Base-by-base conservation (phyloP, 2,888 invertebrate genomes). In the Tipula helvola region DNA sequence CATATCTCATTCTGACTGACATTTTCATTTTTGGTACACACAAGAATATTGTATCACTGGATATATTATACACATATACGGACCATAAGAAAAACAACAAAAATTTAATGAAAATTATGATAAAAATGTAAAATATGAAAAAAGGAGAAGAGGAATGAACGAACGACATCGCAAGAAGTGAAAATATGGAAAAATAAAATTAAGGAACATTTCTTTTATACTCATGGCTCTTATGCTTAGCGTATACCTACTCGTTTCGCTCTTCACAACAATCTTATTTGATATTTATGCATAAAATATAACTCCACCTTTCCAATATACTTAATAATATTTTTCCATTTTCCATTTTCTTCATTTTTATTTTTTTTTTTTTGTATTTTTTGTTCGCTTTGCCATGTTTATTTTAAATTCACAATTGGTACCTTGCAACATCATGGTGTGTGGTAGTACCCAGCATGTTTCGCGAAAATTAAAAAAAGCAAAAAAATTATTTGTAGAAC, bases 1-100 rank as follows among this genome's bases (percentile, higher is more conserved):
- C 85, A 42, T 85, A 85, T 85, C 85, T 85, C 85, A 85, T 85
- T 85, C 41, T 85, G 85, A 85, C 41, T 85, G 85, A 85, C 85
- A 85, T 85, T 85, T 85, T 85, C 85, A 85, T 85, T 85, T 85
- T 85, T 85, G 84, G 28, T 28, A 71, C 71, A 57, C 7, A 39
- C 39, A 39, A 7, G 7, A 7, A 39, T 39, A 39, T 39, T 39
- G 39, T 85, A 36, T 39, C 39, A 39, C n/a, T 36, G 85, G 41
- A 85, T 85, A 85, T 41, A 13, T 18, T 10, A 71, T 28, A 71
- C 71, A 3, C 10, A 71, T 28, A 71, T 3, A 28, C 12, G 8
- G 71, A 28, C 71, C 71, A 71, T 71, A 28, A 28, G 71, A 71
- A 71, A 28, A 71, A 71, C 52, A 52, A 52, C n/a, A 52, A 28